phyloP scores from a whole-genome alignment of 2,113 vertebrate genomes.

The Leptocoma aspasia region DNA sequence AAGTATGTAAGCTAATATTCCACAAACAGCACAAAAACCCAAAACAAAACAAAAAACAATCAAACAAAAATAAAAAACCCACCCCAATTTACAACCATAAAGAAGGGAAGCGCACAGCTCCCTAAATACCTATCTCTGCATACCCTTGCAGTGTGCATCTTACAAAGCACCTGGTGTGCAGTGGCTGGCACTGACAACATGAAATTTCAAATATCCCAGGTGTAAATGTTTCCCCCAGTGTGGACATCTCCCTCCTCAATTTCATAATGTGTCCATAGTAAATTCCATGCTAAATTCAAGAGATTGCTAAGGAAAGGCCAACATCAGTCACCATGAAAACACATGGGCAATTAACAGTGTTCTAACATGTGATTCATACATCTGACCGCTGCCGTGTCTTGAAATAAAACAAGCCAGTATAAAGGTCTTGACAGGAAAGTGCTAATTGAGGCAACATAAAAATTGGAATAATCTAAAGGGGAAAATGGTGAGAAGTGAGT shows the following conservation, averaged over 20 bases:
- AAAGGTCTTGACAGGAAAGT: slow-evolving; percentile 3
- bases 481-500: background rate
- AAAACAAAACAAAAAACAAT: background rate
- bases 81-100: background rate
- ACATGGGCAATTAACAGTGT: background rate
- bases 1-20: background rate
- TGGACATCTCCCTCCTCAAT: background rate
- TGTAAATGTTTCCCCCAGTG: background rate
- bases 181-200: background rate
- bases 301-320: background rate
- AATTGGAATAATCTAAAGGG: background rate
- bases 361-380: background rate
- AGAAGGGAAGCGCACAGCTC: background rate
- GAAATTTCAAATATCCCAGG: background rate
- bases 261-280: background rate
- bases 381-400: background rate
- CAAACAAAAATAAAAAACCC: background rate
- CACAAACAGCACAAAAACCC: background rate
- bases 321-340: background rate
- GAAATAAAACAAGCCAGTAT: background rate
- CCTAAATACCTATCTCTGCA: background rate
- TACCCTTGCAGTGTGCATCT: background rate
- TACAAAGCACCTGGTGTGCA: background rate
- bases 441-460: background rate
- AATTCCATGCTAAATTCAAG: background rate